Conservation (phyloP, 2,888 invertebrate species). For the Melolontha melolontha region DNA sequence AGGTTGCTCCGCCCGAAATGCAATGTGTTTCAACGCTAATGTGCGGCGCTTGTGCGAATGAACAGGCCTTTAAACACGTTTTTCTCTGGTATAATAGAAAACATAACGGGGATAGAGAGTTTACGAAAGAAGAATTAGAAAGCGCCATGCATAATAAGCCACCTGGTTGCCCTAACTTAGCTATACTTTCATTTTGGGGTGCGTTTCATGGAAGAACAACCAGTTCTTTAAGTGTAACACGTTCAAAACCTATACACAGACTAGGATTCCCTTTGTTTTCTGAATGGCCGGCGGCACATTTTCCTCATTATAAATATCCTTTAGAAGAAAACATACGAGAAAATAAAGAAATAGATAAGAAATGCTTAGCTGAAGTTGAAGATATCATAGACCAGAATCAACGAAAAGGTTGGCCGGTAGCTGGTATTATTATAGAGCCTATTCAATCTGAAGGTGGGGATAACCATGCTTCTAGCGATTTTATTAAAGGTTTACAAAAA, state of each 20-base stretch:
- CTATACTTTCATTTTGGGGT: slow-evolving; percentile 87
- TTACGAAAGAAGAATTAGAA: slow-evolving; percentile 81
- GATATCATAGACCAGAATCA: slow-evolving; percentile 77
- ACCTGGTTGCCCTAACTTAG: slow-evolving; percentile 88
- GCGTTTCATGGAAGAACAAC: slow-evolving; percentile 96
- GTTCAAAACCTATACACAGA: slow-evolving; percentile 95
- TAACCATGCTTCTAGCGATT: slow-evolving; percentile 89
- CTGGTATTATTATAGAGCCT: slow-evolving; percentile 93
- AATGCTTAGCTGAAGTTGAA: slow-evolving; percentile 75
- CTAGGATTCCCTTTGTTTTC: slow-evolving; percentile 93
- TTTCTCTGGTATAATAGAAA: slow-evolving; percentile 87
- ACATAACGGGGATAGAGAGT: slow-evolving; percentile 76
- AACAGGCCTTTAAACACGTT: slow-evolving; percentile 94
- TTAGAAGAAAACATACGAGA: slow-evolving; percentile 80
- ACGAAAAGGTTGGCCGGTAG: slow-evolving; percentile 80
- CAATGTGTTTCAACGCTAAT: slow-evolving; percentile 92
- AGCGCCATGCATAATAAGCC: slow-evolving; percentile 85
- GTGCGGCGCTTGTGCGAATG: slow-evolving; percentile 97
- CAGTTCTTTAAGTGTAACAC: slow-evolving; percentile 85
- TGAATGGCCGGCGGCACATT: slow-evolving; percentile 91
- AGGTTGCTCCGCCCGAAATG: slow-evolving; percentile 80
- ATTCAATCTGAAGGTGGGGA: slow-evolving; percentile 99
- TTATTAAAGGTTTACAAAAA: slow-evolving; percentile 86
- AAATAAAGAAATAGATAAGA: slow-evolving; percentile 86
- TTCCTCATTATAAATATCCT: slow-evolving; percentile 94